phyloP scores from a whole-genome alignment of 2,888 invertebrate genomes.

The Cosmia trapezina region DNA sequence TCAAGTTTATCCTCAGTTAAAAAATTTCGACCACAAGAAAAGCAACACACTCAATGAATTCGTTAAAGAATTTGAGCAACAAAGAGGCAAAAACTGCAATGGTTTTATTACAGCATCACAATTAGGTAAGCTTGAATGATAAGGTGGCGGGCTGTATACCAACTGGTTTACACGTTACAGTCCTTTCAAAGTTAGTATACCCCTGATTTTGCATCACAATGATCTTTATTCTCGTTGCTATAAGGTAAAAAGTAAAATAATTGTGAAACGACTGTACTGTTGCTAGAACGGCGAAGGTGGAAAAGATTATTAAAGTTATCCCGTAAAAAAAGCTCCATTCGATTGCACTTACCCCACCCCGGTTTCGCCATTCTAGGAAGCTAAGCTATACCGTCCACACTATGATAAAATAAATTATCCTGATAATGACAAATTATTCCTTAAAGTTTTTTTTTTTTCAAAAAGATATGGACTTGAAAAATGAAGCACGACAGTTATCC shows the following conservation, averaged over 20 bases:
- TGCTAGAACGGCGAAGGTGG: neutral
- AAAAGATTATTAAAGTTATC: neutral
- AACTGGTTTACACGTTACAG: neutral
- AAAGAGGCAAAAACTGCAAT: slow-evolving; percentile 67
- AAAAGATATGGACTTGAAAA: slow-evolving; percentile 71
- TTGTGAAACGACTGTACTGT: neutral
- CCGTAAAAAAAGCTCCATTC: neutral
- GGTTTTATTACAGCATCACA: slow-evolving; percentile 84
- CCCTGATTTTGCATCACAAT: neutral
- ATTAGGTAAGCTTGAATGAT: slow-evolving; percentile 73
- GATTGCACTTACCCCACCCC: neutral
- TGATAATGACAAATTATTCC: neutral
- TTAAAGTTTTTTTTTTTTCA: slow-evolving; percentile 31
- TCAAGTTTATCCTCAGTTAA: slow-evolving; percentile 88
- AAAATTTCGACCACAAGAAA: slow-evolving; percentile 89
- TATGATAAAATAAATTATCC: neutral
- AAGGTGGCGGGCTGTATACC: neutral
- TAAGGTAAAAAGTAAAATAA: slow-evolving; percentile 4
- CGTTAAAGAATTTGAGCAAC: slow-evolving; percentile 87
- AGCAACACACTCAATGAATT: slow-evolving; percentile 85
- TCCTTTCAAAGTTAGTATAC: neutral
- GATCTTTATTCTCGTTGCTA: neutral
- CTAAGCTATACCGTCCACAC: neutral
- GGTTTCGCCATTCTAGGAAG: slow-evolving; percentile 3
- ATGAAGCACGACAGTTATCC: slow-evolving; percentile 76